Evolutionary conservation across 2,797 vertebrate genomes (phyloP).

Genomic region (Myiotriccus ornatus): DNA sequence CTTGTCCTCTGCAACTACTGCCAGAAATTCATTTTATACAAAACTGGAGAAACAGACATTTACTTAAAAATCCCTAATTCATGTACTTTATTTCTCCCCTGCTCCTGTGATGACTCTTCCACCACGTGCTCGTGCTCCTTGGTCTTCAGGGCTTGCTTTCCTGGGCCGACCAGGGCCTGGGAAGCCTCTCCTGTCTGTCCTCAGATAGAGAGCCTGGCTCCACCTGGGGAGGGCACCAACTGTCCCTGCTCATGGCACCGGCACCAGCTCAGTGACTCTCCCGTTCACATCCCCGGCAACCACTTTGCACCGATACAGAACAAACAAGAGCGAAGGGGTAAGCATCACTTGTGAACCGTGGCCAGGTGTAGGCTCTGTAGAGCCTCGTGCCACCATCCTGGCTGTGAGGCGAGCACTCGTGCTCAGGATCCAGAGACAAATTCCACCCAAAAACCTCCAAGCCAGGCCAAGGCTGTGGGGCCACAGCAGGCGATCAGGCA

Average conservation of each 20-base stretch:
- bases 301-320: not conserved
- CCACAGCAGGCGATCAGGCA: not conserved
- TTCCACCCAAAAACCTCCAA: too few species aligned
- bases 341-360: accelerated
- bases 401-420: accelerated
- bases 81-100: not conserved
- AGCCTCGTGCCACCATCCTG: accelerated
- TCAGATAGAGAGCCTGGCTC: not conserved
- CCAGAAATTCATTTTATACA: not conserved
- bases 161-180: not conserved
- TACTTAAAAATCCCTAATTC: not conserved
- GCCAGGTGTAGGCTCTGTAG: accelerated
- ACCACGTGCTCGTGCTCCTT: accelerated
- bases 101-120: not conserved
- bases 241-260: too few species aligned
- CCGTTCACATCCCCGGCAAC: too few species aligned
- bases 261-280: not conserved
- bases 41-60: not conserved
- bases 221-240: not conserved
- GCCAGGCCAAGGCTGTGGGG: accelerated
- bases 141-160: too few species aligned
- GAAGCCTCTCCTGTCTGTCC: accelerated
- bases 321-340: not conserved
- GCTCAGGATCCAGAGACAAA: too few species aligned
- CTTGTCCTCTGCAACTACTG: not conserved